A percentile compares a stretch with the other conserved stretches of the same genome.
These are phyloP conservation scores for Halocynthia aurantium DNA, from an alignment of 23 tunicate genomes.

Conservation along the genomic window DNA sequence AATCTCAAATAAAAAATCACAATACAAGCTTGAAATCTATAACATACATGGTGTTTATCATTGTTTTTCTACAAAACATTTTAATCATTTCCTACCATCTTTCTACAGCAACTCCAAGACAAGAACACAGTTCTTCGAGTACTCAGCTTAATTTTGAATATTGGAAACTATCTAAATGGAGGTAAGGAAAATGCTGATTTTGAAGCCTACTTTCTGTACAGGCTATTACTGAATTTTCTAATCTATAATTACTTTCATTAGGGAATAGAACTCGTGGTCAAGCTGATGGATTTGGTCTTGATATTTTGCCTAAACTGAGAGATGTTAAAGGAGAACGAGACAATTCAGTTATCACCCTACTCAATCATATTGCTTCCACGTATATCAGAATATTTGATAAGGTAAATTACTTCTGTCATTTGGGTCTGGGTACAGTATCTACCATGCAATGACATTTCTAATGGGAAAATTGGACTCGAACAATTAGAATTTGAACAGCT, in stretches of 20 bases:
- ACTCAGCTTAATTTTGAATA: slow-evolving; percentile 21
- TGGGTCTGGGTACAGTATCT: background rate
- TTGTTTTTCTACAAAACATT: too few species aligned
- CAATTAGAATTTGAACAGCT: background rate
- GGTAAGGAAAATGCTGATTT: background rate
- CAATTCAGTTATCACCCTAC: slow-evolving; percentile 14
- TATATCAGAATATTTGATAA: slow-evolving; percentile 26
- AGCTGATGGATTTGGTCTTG: slow-evolving; percentile 56
- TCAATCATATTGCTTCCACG: slow-evolving; percentile 20
- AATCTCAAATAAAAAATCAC: background rate
- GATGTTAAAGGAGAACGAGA: slow-evolving; percentile 42
- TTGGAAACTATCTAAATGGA: slow-evolving; percentile 41
- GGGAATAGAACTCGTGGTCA: slow-evolving; percentile 53
- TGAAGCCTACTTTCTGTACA: background rate
- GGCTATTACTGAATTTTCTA: background rate
- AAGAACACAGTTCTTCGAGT: slow-evolving; percentile 16
- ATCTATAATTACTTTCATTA: background rate
- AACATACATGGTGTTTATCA: too few species aligned
- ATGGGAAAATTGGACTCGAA: background rate
- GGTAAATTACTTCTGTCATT: slow-evolving; percentile 12
- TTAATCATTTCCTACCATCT: background rate
- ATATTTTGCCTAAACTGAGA: slow-evolving; percentile 43
- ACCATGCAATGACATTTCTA: background rate
- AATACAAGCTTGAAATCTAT: background rate
- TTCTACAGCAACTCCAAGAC: slow-evolving; percentile 21